phyloP scores from a whole-genome alignment of 2,797 vertebrate species.

The Syngnathus rostellatus region DNA sequence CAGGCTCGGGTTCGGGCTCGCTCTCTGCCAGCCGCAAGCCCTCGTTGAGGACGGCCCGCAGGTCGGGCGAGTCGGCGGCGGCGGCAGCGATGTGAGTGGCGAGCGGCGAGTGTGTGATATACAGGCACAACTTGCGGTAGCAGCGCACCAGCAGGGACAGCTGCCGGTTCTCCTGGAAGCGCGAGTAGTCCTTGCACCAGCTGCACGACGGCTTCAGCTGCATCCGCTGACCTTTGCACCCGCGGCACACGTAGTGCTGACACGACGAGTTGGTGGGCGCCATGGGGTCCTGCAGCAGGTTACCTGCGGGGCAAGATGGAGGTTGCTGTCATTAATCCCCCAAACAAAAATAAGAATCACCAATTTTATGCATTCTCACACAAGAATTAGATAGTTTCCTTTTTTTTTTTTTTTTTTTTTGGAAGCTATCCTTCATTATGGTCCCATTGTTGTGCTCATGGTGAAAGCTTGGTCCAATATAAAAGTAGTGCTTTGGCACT shows the following conservation, averaged over 20 bases:
- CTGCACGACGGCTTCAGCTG: conserved; percentile 98
- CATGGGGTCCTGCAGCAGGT: conserved; percentile 94
- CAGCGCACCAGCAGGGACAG: conserved; percentile 91
- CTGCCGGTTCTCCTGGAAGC: conserved; percentile 94
- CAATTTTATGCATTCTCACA: too few relatives aligned
- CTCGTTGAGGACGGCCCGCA: conserved; percentile 88
- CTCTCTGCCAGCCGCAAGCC: conserved; percentile 77
- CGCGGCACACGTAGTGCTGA: conserved; percentile 97
- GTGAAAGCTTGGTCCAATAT: too few relatives aligned
- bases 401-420: too few relatives aligned
- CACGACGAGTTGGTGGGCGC: conserved; percentile 95
- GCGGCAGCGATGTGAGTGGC: conserved; percentile 86
- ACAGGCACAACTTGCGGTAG: conserved; percentile 95
- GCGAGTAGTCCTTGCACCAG: conserved; percentile 98
- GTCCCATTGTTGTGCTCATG: too few relatives aligned
- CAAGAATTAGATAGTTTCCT: too few relatives aligned
- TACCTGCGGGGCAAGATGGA: conserved; percentile 62
- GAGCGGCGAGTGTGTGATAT: conserved; percentile 88
- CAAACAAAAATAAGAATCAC: too few relatives aligned
- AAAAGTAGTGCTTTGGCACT: too few relatives aligned
- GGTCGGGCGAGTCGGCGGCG: conserved; percentile 84
- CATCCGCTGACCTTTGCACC: conserved; percentile 97
- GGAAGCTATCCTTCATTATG: too few relatives aligned
- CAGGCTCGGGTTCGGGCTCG: conserved; percentile 54
- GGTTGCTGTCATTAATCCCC: background rate